Percentiles rank a stretch among this genome's conserved stretches.
Evolutionary conservation across 2,797 vertebrate genomes (phyloP).

Genomic region (Pachyuromys duprasi): DNA sequence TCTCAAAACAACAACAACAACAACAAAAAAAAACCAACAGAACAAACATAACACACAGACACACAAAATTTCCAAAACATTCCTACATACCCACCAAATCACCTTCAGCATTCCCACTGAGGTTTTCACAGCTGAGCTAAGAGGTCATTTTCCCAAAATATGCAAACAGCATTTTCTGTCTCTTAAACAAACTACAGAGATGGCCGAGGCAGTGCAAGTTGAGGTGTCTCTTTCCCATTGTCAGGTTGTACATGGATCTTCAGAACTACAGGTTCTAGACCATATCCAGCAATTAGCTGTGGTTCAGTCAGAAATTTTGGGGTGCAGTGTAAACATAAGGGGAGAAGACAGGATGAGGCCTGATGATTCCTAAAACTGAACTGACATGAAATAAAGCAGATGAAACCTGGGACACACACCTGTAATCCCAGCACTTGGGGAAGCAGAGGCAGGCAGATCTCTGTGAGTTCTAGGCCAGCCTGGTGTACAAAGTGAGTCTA

Average conservation of each 20-base stretch:
- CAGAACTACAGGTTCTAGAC: background rate
- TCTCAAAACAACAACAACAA: background rate
- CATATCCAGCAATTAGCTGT: background rate
- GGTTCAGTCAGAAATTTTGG: background rate
- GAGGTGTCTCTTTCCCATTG: background rate
- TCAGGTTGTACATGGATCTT: background rate
- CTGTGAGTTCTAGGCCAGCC: too few relatives aligned
- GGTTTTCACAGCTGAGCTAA: slow-evolving; percentile 4
- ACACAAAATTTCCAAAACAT: background rate
- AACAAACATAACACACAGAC: background rate
- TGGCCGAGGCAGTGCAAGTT: background rate
- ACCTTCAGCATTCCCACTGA: background rate
- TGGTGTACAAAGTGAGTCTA: too few relatives aligned
- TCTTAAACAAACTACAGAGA: background rate
- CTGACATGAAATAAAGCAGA: background rate
- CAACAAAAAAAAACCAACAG: background rate
- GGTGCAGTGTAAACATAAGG: background rate
- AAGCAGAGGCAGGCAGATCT: too few relatives aligned
- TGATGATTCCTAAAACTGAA: slow-evolving; percentile 28
- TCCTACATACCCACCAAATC: background rate
- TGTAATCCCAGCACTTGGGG: too few relatives aligned
- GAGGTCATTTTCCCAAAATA: slow-evolving; percentile 12
- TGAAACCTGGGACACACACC: too few relatives aligned
- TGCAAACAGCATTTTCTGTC: background rate
- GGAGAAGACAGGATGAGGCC: background rate